Evolutionary conservation across 2,113 vertebrate genomes (phyloP).

Genomic region (Merops nubicus): DNA sequence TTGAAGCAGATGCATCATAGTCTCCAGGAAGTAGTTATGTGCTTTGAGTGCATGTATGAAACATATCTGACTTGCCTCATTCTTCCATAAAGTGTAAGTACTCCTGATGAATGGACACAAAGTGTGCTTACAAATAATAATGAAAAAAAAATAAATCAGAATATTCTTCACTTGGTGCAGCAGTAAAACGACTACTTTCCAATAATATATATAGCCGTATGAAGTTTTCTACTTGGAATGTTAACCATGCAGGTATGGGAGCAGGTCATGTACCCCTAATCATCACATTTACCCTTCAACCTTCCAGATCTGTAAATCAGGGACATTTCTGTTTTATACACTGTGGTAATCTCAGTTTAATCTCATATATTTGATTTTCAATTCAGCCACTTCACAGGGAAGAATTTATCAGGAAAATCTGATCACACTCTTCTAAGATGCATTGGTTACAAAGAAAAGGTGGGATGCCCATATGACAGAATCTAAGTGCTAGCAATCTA

Average conservation of each 20-base stretch:
- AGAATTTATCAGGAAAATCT: background rate
- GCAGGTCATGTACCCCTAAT: background rate
- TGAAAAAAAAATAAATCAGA: background rate
- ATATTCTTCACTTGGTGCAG: background rate
- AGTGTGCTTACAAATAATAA: background rate
- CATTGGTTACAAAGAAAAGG: background rate
- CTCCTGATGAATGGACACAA: conserved; percentile 5
- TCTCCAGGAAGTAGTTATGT: conserved; percentile 30
- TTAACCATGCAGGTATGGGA: background rate
- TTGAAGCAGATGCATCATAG: background rate
- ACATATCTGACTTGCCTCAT: background rate
- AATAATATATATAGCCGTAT: background rate
- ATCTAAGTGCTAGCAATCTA: background rate
- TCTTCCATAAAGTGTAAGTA: conserved; percentile 55
- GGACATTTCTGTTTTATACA: background rate
- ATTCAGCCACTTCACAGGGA: background rate
- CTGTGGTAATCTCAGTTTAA: background rate
- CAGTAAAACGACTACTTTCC: conserved; percentile 7
- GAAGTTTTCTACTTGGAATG: background rate
- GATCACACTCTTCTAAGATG: background rate
- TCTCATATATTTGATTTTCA: background rate
- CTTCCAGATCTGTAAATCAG: background rate
- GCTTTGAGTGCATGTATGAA: background rate
- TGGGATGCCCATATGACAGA: background rate
- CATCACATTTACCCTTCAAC: background rate